Conservation (phyloP, 2,888 invertebrate species). For the Linhomoeus sp. region DNA sequence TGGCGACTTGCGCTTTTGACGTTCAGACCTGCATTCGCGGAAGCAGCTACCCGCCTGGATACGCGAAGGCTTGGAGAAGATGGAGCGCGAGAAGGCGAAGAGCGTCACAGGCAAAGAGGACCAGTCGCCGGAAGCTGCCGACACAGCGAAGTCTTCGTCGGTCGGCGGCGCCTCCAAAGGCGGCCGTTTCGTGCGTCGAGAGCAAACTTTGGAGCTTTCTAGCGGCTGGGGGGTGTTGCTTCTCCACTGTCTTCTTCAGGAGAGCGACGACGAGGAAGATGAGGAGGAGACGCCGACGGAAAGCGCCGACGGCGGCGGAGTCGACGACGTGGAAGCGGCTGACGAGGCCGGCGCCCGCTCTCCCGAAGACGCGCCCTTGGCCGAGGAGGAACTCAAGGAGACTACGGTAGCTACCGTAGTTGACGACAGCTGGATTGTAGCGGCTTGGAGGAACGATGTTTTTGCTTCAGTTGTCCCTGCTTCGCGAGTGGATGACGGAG, state of each 20-base stretch:
- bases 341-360: background rate
- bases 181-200: background rate
- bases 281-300: background rate
- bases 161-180: background rate
- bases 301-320: no score
- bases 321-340: background rate
- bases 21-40: constrained; percentile 3
- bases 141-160: no score
- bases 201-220: no score
- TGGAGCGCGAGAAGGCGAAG: constrained; percentile 76
- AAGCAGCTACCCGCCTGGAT: constrained; percentile 76
- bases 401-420: background rate
- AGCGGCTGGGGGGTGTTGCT: no score
- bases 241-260: background rate
- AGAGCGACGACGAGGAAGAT: background rate
- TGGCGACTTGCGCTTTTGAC: no score
- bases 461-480: constrained; percentile 33
- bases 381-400: background rate
- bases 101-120: constrained; percentile 52
- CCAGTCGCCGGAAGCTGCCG: background rate
- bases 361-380: background rate
- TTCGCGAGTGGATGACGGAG: constrained; percentile 70
- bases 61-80: constrained; percentile 84
- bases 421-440: no score
- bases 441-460: background rate